These are phyloP conservation scores for Brachyistius frenatus DNA, from an alignment of 2,113 vertebrate species.

Conservation along the genomic window DNA sequence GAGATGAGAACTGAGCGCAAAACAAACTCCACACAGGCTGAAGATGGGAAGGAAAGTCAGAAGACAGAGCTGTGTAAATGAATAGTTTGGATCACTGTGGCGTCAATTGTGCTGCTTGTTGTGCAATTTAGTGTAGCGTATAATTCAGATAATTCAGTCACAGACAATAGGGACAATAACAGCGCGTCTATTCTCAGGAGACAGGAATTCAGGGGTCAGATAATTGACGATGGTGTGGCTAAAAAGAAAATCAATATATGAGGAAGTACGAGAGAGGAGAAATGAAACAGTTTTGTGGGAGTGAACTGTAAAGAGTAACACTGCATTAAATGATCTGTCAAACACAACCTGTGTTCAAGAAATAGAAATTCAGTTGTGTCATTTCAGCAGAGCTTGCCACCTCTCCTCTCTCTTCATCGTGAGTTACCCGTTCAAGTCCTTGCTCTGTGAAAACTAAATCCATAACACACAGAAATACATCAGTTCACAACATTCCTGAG, in stretches of 20 bases:
- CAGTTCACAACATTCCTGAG: constrained; percentile 29
- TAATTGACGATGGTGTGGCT: constrained; percentile 11
- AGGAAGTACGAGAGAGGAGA: not conserved
- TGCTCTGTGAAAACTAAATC: constrained; percentile 46
- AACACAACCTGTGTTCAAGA: constrained; percentile 2
- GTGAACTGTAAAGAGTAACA: constrained; percentile 6
- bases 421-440: constrained; percentile 56
- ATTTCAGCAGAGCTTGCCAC: not conserved
- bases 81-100: constrained; percentile 27
- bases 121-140: constrained; percentile 37
- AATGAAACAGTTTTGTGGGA: not conserved
- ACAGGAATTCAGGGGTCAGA: constrained; percentile 38
- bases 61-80: not conserved
- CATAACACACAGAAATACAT: constrained; percentile 25
- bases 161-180: constrained; percentile 19
- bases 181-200: constrained; percentile 3
- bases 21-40: not conserved
- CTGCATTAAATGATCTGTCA: not conserved
- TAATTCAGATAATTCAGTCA: constrained; percentile 39
- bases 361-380: constrained; percentile 1
- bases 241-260: not conserved
- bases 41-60: not conserved
- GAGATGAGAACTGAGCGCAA: not conserved
- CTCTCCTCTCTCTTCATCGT: constrained; percentile 24
- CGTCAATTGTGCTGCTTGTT: constrained; percentile 17